Percentiles rank a stretch among this genome's conserved stretches.
Evolutionary conservation across 2,888 invertebrate genomes (phyloP).

Genomic region (Neoascia interrupta): DNA sequence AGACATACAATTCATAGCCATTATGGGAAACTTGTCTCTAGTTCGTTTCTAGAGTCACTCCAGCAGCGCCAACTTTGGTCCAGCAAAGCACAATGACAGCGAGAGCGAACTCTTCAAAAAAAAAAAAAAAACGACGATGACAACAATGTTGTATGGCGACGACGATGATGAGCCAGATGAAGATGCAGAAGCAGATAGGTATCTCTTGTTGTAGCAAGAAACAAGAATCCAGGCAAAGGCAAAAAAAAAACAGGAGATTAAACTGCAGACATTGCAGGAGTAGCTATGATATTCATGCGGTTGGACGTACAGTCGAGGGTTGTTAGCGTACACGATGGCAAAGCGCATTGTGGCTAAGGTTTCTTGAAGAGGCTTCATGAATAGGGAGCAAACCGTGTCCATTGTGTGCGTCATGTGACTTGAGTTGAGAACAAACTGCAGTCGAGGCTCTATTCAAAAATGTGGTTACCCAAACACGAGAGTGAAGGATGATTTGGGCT

Average conservation of each 20-base stretch:
- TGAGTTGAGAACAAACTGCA: conserved; percentile 11
- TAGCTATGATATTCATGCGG: conserved; percentile 25
- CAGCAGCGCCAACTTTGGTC: conserved; percentile 12
- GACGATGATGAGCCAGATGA: conserved; percentile 48
- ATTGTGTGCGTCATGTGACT: conserved; percentile 41
- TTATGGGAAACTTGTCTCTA: conserved; percentile 45
- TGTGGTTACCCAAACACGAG: conserved; percentile 9
- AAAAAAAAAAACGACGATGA: conserved; percentile 14
- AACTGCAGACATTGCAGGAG: conserved; percentile 70
- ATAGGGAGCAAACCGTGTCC: conserved; percentile 41
- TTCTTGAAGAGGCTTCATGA: conserved; percentile 28
- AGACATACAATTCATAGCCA: conserved; percentile 51
- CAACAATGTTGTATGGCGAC: conserved; percentile 23
- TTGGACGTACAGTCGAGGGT: conserved; percentile 31
- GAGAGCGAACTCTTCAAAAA: conserved; percentile 42
- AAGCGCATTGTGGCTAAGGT: conserved; percentile 31
- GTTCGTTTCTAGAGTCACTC: conserved; percentile 28
- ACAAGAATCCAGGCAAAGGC: not conserved
- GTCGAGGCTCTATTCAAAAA: conserved; percentile 17
- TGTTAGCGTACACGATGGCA: conserved; percentile 2
- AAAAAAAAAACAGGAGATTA: conserved; percentile 54
- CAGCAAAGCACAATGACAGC: conserved; percentile 34
- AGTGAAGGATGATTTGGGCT: too few relatives aligned
- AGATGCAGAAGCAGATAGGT: conserved; percentile 69
- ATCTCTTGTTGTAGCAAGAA: not conserved